Evolutionary conservation across 2,797 vertebrate genomes (phyloP), one percentile per base, ranked within the genome.

Genomic region (Spatula versicolor): DNA sequence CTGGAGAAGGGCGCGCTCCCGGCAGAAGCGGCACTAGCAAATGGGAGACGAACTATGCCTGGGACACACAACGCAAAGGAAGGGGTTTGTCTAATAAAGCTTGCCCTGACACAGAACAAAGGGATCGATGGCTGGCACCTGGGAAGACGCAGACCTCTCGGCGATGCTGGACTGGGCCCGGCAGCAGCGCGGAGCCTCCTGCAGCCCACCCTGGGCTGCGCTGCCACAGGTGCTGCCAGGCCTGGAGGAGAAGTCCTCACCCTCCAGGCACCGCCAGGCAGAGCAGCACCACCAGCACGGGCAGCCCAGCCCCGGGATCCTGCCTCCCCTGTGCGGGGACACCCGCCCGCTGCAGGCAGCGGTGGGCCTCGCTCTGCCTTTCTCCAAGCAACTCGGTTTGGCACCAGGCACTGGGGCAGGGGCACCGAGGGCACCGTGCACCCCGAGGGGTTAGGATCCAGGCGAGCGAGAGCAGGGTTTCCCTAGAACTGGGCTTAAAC

Each of bases 1-100:
- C 11, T 43, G 31, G 62, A 50, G 48, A 79, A 78, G 72, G 37
- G 30, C 43, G 37, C 9, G 26, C 37, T 71, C 87, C 82, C 83
- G 54, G 33, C 63, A 13, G 0, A 9, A 90, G 67, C 86, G 76
- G 92, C 59, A 62, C 55, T 66, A n/a, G n/a, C 3, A 35, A 83
- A 91, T 67, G 54, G 75, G 83, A 73, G 86, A 91, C 71, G 83
- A 76, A 79, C 26, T 88, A 78, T 76, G 67, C 86, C 43, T 73
- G 45, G 52, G 69, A 83, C 68, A 90, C 56, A 18, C 73, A 79
- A 66, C 55, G 76, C 75, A 91, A 74, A 64, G 7, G n/a, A 58
- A 9, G 63, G 48, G 68, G 31, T 63, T 84, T 43, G 82, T 80
- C 88, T 85, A 92, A 0, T 13, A 83, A 80, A 5, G 2, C 45